Evolutionary conservation across 2,797 vertebrate species (phyloP).

Genomic region (Kryptolebias ocellatus): DNA sequence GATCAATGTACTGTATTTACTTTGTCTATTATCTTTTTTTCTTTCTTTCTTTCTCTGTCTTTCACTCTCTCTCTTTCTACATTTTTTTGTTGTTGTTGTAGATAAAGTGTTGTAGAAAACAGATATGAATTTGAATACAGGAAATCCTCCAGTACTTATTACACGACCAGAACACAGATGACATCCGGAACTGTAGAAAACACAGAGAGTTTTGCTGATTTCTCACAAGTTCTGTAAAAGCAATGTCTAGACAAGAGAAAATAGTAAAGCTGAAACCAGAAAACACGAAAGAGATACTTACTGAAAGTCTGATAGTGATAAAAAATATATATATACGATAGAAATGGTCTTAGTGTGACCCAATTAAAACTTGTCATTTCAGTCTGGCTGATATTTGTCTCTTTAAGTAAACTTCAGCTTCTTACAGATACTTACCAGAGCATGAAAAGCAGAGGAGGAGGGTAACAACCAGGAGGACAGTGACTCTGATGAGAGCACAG

Average conservation of each 20-base stretch:
- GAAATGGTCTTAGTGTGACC: conserved; percentile 26
- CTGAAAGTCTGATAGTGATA: conserved; percentile 8
- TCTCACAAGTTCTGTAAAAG: conserved; percentile 3
- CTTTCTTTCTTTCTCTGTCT: neutral
- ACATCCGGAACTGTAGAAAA: accelerated
- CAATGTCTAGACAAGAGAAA: neutral
- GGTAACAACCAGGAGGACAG: conserved; percentile 66
- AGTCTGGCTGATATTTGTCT: conserved; percentile 15
- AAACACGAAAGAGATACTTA: neutral
- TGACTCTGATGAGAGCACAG: conserved; percentile 48
- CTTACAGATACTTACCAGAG: conserved; percentile 53
- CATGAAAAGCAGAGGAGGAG: conserved; percentile 34
- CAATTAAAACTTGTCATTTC: conserved; percentile 42
- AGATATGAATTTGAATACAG: conserved; percentile 21
- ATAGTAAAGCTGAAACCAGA: neutral
- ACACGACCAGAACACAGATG: neutral
- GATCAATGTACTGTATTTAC: neutral
- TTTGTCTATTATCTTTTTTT: neutral
- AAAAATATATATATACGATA: conserved; percentile 7
- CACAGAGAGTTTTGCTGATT: neutral
- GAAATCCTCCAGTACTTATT: neutral
- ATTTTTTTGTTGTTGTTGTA: neutral
- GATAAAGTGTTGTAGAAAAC: neutral
- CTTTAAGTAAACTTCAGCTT: conserved; percentile 49
- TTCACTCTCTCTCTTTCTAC: neutral